Evolutionary conservation across 1,140 invertebrate species (phyloP).

Genomic region (Ceratitis capitata): DNA sequence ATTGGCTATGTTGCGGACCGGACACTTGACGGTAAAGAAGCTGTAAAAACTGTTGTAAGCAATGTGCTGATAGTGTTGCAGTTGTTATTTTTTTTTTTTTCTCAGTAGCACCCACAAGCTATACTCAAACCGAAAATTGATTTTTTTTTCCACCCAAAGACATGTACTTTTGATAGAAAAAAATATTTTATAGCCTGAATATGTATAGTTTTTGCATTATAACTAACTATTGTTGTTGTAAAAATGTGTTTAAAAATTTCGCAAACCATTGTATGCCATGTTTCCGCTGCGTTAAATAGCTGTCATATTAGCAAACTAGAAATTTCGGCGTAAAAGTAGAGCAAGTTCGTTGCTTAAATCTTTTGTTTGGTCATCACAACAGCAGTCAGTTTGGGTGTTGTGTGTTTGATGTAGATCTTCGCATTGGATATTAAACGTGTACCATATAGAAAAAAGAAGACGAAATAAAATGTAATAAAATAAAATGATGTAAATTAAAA

Average conservation of each 20-base stretch:
- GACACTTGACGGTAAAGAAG: background rate
- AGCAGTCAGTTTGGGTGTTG: background rate
- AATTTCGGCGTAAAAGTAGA: slow-evolving; percentile 12
- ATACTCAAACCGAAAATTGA: background rate
- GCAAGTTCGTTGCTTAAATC: slow-evolving; percentile 40
- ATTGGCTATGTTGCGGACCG: background rate
- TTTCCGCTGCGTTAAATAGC: slow-evolving; percentile 16
- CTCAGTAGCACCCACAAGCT: background rate
- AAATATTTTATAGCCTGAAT: background rate
- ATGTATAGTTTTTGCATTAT: background rate
- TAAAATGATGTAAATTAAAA: no score
- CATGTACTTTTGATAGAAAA: background rate
- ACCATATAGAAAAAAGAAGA: no score
- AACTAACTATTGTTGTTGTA: background rate
- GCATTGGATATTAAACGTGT: no score
- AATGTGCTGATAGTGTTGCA: background rate
- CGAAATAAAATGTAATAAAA: no score
- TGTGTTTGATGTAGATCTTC: background rate
- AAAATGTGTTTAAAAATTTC: background rate
- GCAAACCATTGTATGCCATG: background rate
- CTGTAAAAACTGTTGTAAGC: background rate
- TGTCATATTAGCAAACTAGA: background rate
- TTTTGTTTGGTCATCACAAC: background rate
- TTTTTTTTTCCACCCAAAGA: background rate
- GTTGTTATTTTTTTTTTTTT: background rate